Conservation (phyloP, 2,113 vertebrate species). For the Vulpes ferrilata region DNA sequence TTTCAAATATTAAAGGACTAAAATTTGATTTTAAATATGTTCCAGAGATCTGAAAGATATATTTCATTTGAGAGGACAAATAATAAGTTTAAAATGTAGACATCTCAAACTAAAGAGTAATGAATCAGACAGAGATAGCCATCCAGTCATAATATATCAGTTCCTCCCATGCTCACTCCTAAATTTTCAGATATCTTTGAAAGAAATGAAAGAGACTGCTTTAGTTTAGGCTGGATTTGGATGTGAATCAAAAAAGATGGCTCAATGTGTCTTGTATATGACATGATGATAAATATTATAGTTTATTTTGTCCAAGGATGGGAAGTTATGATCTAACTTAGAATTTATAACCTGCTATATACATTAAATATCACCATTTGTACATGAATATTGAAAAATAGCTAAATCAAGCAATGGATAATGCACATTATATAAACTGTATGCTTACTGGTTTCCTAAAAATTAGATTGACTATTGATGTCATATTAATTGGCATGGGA, state of each 20-base stretch:
- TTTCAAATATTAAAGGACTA: constrained; percentile 69
- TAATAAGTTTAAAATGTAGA: constrained; percentile 63
- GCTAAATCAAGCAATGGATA: background rate
- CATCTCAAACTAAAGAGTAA: constrained; percentile 56
- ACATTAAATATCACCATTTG: constrained; percentile 25
- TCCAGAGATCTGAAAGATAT: constrained; percentile 51
- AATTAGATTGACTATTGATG: constrained; percentile 29
- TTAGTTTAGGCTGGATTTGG: constrained; percentile 39
- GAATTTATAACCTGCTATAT: constrained; percentile 46
- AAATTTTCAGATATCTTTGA: constrained; percentile 40
- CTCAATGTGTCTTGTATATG: constrained; percentile 32
- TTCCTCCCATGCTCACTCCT: background rate
- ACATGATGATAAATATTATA: constrained; percentile 59
- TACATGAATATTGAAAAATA: constrained; percentile 24
- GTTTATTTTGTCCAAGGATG: constrained; percentile 50
- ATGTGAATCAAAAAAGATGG: constrained; percentile 36
- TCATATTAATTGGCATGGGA: background rate
- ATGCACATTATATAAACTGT: background rate
- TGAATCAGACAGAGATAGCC: constrained; percentile 61
- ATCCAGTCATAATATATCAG: constrained; percentile 58
- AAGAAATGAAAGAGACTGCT: background rate
- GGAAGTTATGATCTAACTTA: constrained; percentile 59
- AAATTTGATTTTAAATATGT: constrained; percentile 72
- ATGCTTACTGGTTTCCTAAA: background rate
- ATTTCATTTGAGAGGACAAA: constrained; percentile 55